A percentile compares a stretch with the other conserved stretches of the same genome.
These are phyloP conservation scores for Brachionus manjavacas DNA, from an alignment of 1,140 invertebrate genomes.

Conservation along the genomic window DNA sequence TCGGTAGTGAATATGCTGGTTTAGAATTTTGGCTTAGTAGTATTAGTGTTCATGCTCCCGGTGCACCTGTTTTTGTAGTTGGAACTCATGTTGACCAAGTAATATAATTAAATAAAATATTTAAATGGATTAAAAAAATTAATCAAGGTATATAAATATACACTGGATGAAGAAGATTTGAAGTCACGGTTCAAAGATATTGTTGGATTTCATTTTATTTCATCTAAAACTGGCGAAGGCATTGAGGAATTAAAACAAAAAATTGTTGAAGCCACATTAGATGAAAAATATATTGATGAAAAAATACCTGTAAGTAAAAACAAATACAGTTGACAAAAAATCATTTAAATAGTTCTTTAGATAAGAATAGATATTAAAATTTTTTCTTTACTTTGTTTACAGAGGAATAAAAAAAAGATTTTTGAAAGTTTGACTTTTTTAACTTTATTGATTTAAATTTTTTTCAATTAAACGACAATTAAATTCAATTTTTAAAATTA, in stretches of 20 bases:
- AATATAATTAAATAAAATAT: background rate
- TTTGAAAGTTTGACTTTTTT: too few relatives aligned
- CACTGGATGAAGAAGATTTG: constrained; percentile 47
- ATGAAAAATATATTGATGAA: constrained; percentile 47
- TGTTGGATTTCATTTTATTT: constrained; percentile 51
- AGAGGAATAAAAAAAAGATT: too few relatives aligned
- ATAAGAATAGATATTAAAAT: too few relatives aligned
- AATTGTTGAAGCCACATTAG: constrained; percentile 2
- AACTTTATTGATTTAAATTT: too few relatives aligned
- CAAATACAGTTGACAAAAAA: too few relatives aligned
- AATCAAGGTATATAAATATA: constrained; percentile 48
- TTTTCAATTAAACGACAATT: too few relatives aligned
- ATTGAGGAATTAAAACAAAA: constrained; percentile 19
- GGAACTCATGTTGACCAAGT: constrained; percentile 52
- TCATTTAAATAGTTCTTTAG: too few relatives aligned
- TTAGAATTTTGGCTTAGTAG: constrained; percentile 57
- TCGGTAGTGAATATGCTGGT: constrained; percentile 55
- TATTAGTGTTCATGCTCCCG: constrained; percentile 55
- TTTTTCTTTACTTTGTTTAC: too few relatives aligned
- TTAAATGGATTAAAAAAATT: background rate
- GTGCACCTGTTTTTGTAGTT: constrained; percentile 53
- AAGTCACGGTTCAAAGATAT: constrained; percentile 50
- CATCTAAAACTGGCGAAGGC: constrained; percentile 50
- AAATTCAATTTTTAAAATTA: too few relatives aligned
- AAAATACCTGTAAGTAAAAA: constrained; percentile 47